Evolutionary conservation across 30 jellyfish, hydroid and myxozoan genomes (phyloP).

Genomic region (Aurelia aurita complex sp. Pacific): DNA sequence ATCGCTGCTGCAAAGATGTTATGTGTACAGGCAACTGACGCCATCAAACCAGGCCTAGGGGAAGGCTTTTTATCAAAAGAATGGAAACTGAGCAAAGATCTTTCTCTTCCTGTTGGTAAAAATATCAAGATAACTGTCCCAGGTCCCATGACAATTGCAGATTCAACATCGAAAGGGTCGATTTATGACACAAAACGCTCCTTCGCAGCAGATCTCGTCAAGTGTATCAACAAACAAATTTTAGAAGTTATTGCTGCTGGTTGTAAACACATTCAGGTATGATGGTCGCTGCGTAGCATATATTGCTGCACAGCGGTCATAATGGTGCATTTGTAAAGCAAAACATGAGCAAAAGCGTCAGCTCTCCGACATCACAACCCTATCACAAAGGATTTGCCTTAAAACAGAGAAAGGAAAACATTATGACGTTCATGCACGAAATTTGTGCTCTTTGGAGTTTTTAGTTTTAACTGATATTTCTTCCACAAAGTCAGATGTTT

Average conservation of each 20-base stretch:
- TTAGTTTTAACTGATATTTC: no score
- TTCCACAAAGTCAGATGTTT: no score
- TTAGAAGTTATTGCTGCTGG: constrained; percentile 40
- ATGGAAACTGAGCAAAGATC: constrained; percentile 42
- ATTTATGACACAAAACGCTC: constrained; percentile 28
- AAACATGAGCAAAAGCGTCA: no score
- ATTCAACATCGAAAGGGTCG: constrained; percentile 26
- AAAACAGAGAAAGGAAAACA: no score
- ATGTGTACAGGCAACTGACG: not conserved
- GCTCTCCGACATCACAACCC: no score
- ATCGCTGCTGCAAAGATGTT: constrained; percentile 48
- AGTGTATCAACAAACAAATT: constrained; percentile 36
- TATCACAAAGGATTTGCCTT: no score
- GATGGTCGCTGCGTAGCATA: not conserved
- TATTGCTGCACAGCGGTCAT: no score
- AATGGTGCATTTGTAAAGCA: no score
- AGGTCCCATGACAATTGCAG: constrained; percentile 69
- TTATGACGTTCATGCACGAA: no score
- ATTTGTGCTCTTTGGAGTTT: no score
- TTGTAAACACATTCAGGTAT: constrained; percentile 46
- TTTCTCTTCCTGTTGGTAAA: not conserved
- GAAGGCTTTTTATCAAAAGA: constrained; percentile 32
- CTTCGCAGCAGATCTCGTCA: constrained; percentile 26
- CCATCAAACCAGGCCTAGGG: constrained; percentile 41
- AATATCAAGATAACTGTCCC: constrained; percentile 55